Percentiles rank a stretch among this genome's conserved stretches.
Conservation (phyloP, 1,140 invertebrate species). For the Harpegnathos saltator region DNA sequence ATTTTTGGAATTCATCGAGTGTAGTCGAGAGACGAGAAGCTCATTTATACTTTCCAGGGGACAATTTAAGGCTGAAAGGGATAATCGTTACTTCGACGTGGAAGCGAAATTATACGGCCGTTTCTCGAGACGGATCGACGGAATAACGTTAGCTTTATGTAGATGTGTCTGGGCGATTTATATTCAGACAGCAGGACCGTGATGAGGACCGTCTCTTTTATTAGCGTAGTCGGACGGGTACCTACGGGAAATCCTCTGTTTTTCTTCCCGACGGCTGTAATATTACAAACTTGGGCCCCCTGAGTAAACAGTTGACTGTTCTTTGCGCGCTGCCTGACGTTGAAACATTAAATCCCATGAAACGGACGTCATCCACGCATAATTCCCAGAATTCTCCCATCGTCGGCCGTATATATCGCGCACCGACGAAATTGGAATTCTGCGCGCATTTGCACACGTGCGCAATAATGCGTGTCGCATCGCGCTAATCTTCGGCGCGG, state of each 20-base stretch:
- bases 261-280: slow-evolving; percentile 58
- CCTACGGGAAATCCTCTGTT: slow-evolving; percentile 57
- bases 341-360: slow-evolving; percentile 60
- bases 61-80: slow-evolving; percentile 44
- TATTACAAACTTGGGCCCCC: slow-evolving; percentile 61
- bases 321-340: slow-evolving; percentile 51
- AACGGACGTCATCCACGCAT: slow-evolving; percentile 57
- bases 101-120: slow-evolving; percentile 53
- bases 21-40: neutral
- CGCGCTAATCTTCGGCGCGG: neutral
- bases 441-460: neutral
- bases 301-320: slow-evolving; percentile 62
- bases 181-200: slow-evolving; percentile 55
- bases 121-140: slow-evolving; percentile 46
- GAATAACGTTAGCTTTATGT: slow-evolving; percentile 62
- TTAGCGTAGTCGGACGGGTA: slow-evolving; percentile 58
- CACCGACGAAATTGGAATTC: slow-evolving; percentile 33
- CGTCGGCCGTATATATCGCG: slow-evolving; percentile 1
- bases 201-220: slow-evolving; percentile 63
- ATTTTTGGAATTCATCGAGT: slow-evolving; percentile 9
- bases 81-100: slow-evolving; percentile 55
- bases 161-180: slow-evolving; percentile 59
- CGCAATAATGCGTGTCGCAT: neutral
- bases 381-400: slow-evolving; percentile 55
- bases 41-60: slow-evolving; percentile 21